phyloP scores from a whole-genome alignment of 2,797 vertebrate species.

The Harpagifer antarcticus region DNA sequence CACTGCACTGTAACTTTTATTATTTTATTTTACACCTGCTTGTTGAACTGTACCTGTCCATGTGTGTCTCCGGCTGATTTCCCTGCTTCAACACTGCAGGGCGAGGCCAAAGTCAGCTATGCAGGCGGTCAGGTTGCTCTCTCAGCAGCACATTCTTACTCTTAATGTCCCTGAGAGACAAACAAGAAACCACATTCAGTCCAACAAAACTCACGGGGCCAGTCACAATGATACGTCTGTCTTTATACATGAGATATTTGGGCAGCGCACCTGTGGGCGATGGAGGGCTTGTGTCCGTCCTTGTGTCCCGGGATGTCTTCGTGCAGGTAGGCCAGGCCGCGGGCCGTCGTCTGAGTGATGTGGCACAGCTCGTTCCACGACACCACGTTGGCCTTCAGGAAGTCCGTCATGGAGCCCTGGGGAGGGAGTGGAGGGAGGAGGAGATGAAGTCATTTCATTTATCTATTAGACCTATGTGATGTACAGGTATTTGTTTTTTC shows the following conservation, averaged over 20 bases:
- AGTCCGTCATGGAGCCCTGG: slow-evolving; percentile 95
- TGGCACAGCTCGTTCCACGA: slow-evolving; percentile 96
- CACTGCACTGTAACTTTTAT: too few species aligned
- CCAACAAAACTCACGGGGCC: not conserved
- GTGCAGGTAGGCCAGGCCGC: slow-evolving; percentile 94
- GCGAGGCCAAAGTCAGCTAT: slow-evolving; percentile 97
- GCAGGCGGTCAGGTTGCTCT: slow-evolving; percentile 94
- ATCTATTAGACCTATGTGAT: not conserved
- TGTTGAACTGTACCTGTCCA: slow-evolving; percentile 86
- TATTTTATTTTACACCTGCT: too few species aligned
- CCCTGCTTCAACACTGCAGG: slow-evolving; percentile 96
- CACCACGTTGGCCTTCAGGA: slow-evolving; percentile 95
- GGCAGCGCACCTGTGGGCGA: slow-evolving; percentile 91
- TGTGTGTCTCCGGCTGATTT: slow-evolving; percentile 97
- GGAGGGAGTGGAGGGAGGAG: not conserved
- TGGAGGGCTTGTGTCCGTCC: slow-evolving; percentile 95
- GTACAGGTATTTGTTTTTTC: too few species aligned
- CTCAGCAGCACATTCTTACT: slow-evolving; percentile 97
- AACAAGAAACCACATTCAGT: not conserved
- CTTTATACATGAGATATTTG: not conserved
- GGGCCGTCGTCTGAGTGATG: slow-evolving; percentile 92
- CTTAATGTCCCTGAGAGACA: slow-evolving; percentile 92
- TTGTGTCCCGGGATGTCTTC: slow-evolving; percentile 96
- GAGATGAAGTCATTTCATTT: too few species aligned
- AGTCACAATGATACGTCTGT: not conserved